A percentile compares a stretch with the other conserved stretches of the same genome.
phyloP scores from a whole-genome alignment of 2,113 vertebrate genomes.

The Sminthopsis crassicaudata region DNA sequence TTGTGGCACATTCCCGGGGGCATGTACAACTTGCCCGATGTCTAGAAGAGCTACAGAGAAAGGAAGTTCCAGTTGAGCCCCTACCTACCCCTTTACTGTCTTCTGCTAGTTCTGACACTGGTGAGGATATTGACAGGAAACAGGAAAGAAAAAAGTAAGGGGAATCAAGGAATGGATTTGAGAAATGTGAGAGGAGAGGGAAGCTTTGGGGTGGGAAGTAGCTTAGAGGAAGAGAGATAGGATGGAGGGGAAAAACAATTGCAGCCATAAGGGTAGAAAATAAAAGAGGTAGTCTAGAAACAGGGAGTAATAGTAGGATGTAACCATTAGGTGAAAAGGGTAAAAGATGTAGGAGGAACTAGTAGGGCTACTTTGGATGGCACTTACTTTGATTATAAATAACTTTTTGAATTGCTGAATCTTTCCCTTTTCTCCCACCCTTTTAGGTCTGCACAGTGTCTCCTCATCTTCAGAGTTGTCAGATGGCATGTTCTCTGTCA shows the following conservation, averaged over 20 bases:
- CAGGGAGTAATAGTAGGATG: background rate
- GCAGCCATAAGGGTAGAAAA: background rate
- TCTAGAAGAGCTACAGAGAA: slow-evolving; percentile 90
- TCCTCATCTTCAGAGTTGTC: slow-evolving; percentile 88
- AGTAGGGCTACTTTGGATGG: background rate
- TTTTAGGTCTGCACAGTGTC: slow-evolving; percentile 89
- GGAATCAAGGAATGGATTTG: accelerated
- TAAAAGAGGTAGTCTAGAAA: background rate
- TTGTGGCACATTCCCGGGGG: slow-evolving; percentile 90
- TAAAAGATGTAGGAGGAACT: background rate
- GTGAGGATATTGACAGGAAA: slow-evolving; percentile 73
- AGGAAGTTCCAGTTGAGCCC: slow-evolving; percentile 69
- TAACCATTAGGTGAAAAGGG: background rate
- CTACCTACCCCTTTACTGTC: slow-evolving; percentile 81
- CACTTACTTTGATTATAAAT: background rate
- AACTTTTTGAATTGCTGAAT: background rate
- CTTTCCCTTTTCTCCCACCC: slow-evolving; percentile 66
- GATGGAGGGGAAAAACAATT: background rate
- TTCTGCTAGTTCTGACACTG: slow-evolving; percentile 91
- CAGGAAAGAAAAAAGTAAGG: background rate
- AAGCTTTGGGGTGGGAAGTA: slow-evolving; percentile 2
- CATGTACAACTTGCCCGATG: slow-evolving; percentile 89
- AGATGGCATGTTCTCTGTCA: slow-evolving; percentile 83
- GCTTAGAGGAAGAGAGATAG: background rate
- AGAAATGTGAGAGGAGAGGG: background rate